Conservation (phyloP, 2,113 vertebrate genomes). For the Syngnathus floridae region DNA sequence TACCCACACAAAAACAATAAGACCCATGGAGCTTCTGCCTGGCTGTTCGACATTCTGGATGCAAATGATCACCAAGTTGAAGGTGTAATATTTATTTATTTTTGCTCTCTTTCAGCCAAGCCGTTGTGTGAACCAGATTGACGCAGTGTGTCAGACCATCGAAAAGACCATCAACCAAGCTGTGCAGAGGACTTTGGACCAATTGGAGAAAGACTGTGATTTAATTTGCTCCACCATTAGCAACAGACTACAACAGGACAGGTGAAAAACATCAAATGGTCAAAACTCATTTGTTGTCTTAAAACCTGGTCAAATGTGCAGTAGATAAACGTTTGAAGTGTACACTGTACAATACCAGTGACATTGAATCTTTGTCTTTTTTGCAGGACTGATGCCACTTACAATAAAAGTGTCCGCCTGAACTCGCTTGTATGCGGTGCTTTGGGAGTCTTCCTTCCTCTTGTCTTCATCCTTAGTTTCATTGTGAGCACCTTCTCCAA, state of each 20-base stretch:
- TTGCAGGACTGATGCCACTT: slow-evolving; percentile 56
- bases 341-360: neutral
- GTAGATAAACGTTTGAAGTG: neutral
- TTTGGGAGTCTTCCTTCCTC: slow-evolving; percentile 64
- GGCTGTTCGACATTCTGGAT: slow-evolving; percentile 8
- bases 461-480: slow-evolving; percentile 67
- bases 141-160: slow-evolving; percentile 71
- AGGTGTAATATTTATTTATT: neutral
- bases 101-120: slow-evolving; percentile 55
- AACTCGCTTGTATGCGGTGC: slow-evolving; percentile 64
- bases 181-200: slow-evolving; percentile 73
- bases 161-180: slow-evolving; percentile 78
- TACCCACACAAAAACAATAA: too few relatives aligned
- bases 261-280: slow-evolving; percentile 42
- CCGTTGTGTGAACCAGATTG: slow-evolving; percentile 75
- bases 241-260: slow-evolving; percentile 64
- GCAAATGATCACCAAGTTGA: neutral
- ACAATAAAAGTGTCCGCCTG: slow-evolving; percentile 62
- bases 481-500: slow-evolving; percentile 57
- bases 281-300: neutral
- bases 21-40: slow-evolving; percentile 16
- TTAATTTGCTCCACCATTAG: slow-evolving; percentile 65
- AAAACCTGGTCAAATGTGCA: neutral
- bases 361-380: slow-evolving; percentile 12
- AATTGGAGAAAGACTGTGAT: slow-evolving; percentile 74